Percentiles rank a stretch among this genome's conserved stretches.
Conservation (phyloP, 2,888 invertebrate species). For the Perithous albicinctus region DNA sequence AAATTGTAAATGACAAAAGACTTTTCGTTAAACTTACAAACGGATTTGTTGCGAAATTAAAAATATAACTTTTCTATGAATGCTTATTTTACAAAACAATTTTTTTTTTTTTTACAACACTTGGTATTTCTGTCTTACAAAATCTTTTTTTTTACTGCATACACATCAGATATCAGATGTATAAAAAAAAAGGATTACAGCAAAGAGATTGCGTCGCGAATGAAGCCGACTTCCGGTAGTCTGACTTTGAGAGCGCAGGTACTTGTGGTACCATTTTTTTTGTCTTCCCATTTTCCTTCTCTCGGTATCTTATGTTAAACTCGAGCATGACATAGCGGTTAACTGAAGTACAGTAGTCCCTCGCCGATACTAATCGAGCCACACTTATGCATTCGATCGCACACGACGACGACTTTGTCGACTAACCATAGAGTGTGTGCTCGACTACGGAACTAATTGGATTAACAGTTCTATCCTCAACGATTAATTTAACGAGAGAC, state of each 20-base stretch:
- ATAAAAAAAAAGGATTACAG: slow-evolving; percentile 24
- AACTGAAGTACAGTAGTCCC: slow-evolving; percentile 5
- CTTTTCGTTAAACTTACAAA: too few relatives aligned
- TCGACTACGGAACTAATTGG: slow-evolving; percentile 67
- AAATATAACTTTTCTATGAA: too few relatives aligned
- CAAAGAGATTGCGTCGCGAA: slow-evolving; percentile 39
- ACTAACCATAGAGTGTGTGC: slow-evolving; percentile 4
- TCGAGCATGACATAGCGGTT: not conserved
- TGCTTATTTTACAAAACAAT: too few relatives aligned
- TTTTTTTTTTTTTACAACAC: too few relatives aligned
- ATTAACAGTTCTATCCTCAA: slow-evolving; percentile 57
- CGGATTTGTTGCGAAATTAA: too few relatives aligned
- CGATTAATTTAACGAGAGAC: slow-evolving; percentile 1
- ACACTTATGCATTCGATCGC: slow-evolving; percentile 33
- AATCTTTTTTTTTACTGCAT: too few relatives aligned
- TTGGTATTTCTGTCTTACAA: too few relatives aligned
- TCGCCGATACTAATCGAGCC: slow-evolving; percentile 38
- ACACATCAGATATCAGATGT: not conserved
- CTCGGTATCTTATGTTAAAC: slow-evolving; percentile 27
- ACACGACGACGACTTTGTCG: slow-evolving; percentile 43
- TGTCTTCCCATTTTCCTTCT: slow-evolving; percentile 24
- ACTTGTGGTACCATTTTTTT: slow-evolving; percentile 34
- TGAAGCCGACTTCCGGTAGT: slow-evolving; percentile 48
- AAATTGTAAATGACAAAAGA: too few relatives aligned
- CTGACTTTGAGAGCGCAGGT: slow-evolving; percentile 35